Evolutionary conservation across 1,140 invertebrate genomes (phyloP).

Genomic region (Drosophila obscura): DNA sequence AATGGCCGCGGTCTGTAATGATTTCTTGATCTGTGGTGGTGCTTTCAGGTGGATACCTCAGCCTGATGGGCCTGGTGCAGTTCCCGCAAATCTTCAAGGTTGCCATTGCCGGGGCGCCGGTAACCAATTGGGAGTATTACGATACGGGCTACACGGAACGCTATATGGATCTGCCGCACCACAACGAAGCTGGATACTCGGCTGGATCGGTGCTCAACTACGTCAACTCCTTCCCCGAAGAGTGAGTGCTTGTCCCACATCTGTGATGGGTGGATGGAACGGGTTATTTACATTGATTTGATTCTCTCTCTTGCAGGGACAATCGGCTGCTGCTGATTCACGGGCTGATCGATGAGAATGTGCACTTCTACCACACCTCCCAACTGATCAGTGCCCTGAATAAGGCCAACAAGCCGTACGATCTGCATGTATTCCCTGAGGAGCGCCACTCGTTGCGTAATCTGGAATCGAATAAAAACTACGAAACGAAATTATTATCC

Average conservation of each 20-base stretch:
- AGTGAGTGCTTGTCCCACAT: conserved; percentile 86
- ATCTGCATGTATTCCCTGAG: conserved; percentile 96
- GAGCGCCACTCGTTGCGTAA: conserved; percentile 97
- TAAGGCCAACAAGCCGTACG: conserved; percentile 95
- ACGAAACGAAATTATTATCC: conserved; percentile 95
- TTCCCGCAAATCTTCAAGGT: conserved; percentile 93
- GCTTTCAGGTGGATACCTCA: conserved; percentile 90
- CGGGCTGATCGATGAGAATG: conserved; percentile 99
- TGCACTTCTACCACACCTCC: conserved; percentile 99
- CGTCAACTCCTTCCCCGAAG: conserved; percentile 94
- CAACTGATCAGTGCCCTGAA: conserved; percentile 95
- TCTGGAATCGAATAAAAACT: conserved; percentile 97
- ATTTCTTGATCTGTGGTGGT: background rate
- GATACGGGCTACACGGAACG: conserved; percentile 96
- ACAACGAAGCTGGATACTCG: conserved; percentile 91
- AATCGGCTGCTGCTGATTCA: conserved; percentile 98
- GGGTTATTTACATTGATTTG: background rate
- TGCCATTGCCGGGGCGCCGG: conserved; percentile 97
- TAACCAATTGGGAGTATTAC: conserved; percentile 97
- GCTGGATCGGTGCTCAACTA: conserved; percentile 91
- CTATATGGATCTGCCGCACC: conserved; percentile 96
- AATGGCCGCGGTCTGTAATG: background rate
- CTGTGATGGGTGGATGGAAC: background rate
- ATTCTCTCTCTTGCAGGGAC: conserved; percentile 86
- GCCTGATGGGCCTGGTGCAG: conserved; percentile 93